phyloP scores from a whole-genome alignment of 2,888 invertebrate species.

The Metacarcinus magister region DNA sequence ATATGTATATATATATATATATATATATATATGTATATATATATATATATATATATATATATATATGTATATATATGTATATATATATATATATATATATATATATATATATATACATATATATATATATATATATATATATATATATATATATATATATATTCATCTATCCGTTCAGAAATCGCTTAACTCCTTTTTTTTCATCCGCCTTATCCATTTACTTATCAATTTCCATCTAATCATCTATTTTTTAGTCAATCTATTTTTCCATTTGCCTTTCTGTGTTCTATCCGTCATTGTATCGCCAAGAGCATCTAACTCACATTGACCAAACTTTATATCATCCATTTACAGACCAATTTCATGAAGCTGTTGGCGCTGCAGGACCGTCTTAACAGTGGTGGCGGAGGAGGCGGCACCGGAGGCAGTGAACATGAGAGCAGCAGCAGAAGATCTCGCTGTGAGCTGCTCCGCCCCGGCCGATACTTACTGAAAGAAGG shows the following conservation, averaged over 20 bases:
- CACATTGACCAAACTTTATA: neutral
- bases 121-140: constrained; percentile 65
- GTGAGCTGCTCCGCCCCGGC: constrained; percentile 71
- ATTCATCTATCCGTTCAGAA: neutral
- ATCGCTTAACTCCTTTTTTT: too few species aligned
- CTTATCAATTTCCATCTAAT: too few species aligned
- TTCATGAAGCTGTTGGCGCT: constrained; percentile 86
- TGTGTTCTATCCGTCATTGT: neutral
- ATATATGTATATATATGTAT: constrained; percentile 29
- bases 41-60: neutral
- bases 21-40: constrained; percentile 4
- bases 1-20: too few species aligned
- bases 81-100: constrained; percentile 33
- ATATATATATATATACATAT: constrained; percentile 46
- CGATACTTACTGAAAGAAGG: constrained; percentile 88
- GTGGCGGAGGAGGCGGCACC: neutral
- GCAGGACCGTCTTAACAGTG: constrained; percentile 85
- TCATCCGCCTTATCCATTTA: too few species aligned
- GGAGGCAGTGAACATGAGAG: neutral
- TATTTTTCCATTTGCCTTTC: neutral
- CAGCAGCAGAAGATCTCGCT: constrained; percentile 52
- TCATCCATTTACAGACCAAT: constrained; percentile 85
- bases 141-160: constrained; percentile 59
- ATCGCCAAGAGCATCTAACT: neutral
- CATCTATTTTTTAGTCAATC: neutral